Base-by-base conservation (phyloP, 2,113 vertebrate species). In the Vimba vimba region DNA sequence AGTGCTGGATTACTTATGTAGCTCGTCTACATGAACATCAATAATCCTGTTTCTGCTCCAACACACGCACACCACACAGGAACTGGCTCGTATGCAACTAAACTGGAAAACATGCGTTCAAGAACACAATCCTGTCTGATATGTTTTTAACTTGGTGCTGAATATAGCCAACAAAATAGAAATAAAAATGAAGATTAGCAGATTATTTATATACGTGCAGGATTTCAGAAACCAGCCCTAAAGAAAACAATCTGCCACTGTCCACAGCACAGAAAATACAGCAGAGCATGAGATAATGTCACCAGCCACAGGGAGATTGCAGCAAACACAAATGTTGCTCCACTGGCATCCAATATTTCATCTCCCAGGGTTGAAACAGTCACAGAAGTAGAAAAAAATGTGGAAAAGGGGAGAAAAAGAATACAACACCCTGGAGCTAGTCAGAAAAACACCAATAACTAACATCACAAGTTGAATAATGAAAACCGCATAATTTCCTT, bases 1-100 rank as follows among this genome's bases (percentile, higher is more conserved):
- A 87, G 86, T 25, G 83, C 87, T 85, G 89, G 89, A 91, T 89
- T 90, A 91, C 45, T 69, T 19, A 15, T 83, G 66, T 23, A 9
- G 55, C 68, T 71, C n/a, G 85, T 87, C 85, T 59, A 74, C 84
- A 85, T 39, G 17, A 12, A 79, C 84, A 79, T 60, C 74, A 73
- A 33, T 59, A 62, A 78, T 47, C 30, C 15, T 50, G 45, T 25
- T 50, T 77, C 59, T 36, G 75, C 59, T 77, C 2, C 23, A 13
- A 69, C 15, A 69, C 21, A 19, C 30, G 15, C 13, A 43, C 73
- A 43, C 69, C 73, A 52, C 36, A 83, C 64, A 55, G 27, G 71
- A 59, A 19, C 36, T 47, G 39, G 39, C 17, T 69, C 8, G 33
- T 50, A 36, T 69, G 11, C 9, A 82, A 27, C 80, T 68, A 52